phyloP scores from a whole-genome alignment of 2,888 invertebrate genomes.

The Cheilosia grossa region DNA sequence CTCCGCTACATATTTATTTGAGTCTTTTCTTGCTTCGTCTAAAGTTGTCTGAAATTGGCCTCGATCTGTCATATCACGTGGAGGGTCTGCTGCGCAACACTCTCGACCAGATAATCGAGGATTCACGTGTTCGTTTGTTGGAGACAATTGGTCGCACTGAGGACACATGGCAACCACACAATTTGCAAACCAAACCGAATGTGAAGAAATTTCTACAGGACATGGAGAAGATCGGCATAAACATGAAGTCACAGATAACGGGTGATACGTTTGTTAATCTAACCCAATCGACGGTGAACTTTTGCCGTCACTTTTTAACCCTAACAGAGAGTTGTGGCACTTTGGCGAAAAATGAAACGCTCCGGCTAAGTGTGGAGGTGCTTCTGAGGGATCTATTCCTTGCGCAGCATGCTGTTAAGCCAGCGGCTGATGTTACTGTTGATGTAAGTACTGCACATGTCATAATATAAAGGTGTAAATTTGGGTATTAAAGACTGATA shows the following conservation, averaged over 20 bases:
- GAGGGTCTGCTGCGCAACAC: slow-evolving; percentile 92
- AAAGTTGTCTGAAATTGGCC: slow-evolving; percentile 87
- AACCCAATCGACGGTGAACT: slow-evolving; percentile 82
- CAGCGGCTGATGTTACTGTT: slow-evolving; percentile 79
- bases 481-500: no score
- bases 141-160: slow-evolving; percentile 82
- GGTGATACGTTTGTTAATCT: slow-evolving; percentile 83
- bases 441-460: slow-evolving; percentile 78
- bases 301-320: slow-evolving; percentile 81
- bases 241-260: slow-evolving; percentile 81
- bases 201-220: slow-evolving; percentile 81
- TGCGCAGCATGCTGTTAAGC: slow-evolving; percentile 81
- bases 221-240: slow-evolving; percentile 81
- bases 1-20: neutral
- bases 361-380: slow-evolving; percentile 79
- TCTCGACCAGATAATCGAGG: slow-evolving; percentile 81
- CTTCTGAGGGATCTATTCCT: slow-evolving; percentile 81
- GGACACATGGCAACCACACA: slow-evolving; percentile 83
- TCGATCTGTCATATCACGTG: slow-evolving; percentile 96
- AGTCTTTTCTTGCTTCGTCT: neutral
- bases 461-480: neutral
- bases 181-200: slow-evolving; percentile 82
- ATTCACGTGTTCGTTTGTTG: slow-evolving; percentile 81
- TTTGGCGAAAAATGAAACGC: slow-evolving; percentile 81
- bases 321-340: slow-evolving; percentile 82